phyloP scores from a whole-genome alignment of 2,888 invertebrate species.

The Andrena fulva region DNA sequence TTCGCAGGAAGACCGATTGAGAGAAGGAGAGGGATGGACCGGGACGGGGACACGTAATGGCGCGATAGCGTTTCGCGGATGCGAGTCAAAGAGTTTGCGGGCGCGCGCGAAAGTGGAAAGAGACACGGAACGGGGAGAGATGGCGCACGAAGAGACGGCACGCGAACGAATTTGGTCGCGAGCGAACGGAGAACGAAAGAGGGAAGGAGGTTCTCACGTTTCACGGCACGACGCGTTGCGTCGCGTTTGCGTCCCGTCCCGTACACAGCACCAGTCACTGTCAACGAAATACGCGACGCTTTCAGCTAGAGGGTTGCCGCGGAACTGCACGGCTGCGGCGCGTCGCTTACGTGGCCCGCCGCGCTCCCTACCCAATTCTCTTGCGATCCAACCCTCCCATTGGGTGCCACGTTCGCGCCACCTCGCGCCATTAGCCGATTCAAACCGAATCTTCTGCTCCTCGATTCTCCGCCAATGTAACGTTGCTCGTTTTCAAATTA shows the following conservation, averaged over 20 bases:
- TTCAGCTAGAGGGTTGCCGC: conserved; percentile 72
- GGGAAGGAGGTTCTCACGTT: conserved; percentile 73
- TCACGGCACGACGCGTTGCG: conserved; percentile 58
- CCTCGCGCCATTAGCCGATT: conserved; percentile 20
- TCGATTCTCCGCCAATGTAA: background rate
- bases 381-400: conserved; percentile 11
- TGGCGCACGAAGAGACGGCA: conserved; percentile 18
- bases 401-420: conserved; percentile 46
- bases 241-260: background rate
- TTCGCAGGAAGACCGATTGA: background rate
- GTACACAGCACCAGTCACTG: conserved; percentile 45
- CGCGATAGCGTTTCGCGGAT: conserved; percentile 18
- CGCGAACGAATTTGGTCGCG: conserved; percentile 71
- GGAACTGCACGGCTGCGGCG: conserved; percentile 70
- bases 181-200: conserved; percentile 32
- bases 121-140: background rate
- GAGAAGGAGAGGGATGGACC: no score
- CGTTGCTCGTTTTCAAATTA: background rate
- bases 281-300: conserved; percentile 50
- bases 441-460: conserved; percentile 24
- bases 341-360: conserved; percentile 22
- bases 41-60: conserved; percentile 2
- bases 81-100: conserved; percentile 25
- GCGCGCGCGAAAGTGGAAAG: conserved; percentile 4
- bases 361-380: conserved; percentile 7